Evolutionary conservation across 2,797 vertebrate species (phyloP).

Genomic region (Myotis daubentonii): DNA sequence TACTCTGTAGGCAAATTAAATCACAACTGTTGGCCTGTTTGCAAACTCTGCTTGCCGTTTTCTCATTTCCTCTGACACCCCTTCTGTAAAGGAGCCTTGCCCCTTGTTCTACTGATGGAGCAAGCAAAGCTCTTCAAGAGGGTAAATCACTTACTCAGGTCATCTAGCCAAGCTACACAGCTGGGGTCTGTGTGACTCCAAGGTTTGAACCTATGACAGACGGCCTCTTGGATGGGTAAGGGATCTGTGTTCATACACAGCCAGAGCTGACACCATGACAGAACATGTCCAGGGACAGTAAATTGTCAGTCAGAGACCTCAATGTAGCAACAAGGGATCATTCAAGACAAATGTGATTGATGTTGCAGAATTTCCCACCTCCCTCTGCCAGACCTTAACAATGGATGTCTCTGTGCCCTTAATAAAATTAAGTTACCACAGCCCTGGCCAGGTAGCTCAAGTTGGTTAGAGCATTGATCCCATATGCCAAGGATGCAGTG

Average conservation of each 20-base stretch:
- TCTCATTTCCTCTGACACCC: neutral
- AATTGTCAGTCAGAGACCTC: constrained; percentile 47
- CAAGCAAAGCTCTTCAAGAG: neutral
- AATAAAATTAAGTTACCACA: constrained; percentile 51
- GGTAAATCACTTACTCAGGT: neutral
- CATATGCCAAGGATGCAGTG: neutral
- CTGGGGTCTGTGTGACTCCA: neutral
- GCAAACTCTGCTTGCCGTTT: neutral
- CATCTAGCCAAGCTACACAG: neutral
- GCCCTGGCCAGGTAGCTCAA: neutral
- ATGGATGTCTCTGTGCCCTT: constrained; percentile 63
- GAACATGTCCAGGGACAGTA: constrained; percentile 48
- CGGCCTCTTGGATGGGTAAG: neutral
- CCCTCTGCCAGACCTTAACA: constrained; percentile 60
- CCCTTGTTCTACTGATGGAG: neutral
- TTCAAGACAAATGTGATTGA: constrained; percentile 45
- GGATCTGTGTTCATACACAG: neutral
- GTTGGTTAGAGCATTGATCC: neutral
- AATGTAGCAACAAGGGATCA: neutral
- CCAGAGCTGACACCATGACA: constrained; percentile 59
- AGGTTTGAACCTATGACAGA: neutral
- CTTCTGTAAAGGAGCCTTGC: neutral
- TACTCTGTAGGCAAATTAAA: neutral
- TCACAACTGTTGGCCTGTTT: neutral
- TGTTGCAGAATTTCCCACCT: constrained; percentile 42